These are phyloP conservation scores for Ricordea florida DNA, from an alignment of 92 coral and sea anemone genomes.

Conservation along the genomic window DNA sequence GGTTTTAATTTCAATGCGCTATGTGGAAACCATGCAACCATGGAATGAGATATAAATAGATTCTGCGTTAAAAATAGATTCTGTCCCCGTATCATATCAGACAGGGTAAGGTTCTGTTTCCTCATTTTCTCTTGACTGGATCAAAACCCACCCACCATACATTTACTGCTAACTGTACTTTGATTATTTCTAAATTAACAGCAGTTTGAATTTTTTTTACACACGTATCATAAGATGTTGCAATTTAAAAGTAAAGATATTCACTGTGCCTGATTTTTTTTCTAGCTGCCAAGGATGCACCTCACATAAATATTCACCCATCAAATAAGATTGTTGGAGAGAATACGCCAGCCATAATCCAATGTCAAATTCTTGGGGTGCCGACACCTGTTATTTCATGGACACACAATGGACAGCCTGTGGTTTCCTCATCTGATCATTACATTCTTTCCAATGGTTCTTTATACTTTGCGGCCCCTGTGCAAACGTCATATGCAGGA, in stretches of 20 bases:
- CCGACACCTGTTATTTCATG: slow-evolving; percentile 84
- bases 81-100: too few relatives aligned
- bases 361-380: slow-evolving; percentile 83
- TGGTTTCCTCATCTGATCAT: slow-evolving; percentile 60
- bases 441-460: slow-evolving; percentile 81
- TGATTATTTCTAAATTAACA: neutral
- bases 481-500: slow-evolving; percentile 74
- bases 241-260: neutral
- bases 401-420: slow-evolving; percentile 61
- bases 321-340: slow-evolving; percentile 66
- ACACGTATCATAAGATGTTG: too few relatives aligned
- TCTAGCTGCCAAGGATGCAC: slow-evolving; percentile 74
- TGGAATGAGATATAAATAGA: too few relatives aligned
- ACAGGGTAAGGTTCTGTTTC: too few relatives aligned
- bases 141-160: too few relatives aligned
- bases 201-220: too few relatives aligned
- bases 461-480: slow-evolving; percentile 62
- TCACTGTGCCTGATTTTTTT: neutral
- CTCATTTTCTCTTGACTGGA: too few relatives aligned
- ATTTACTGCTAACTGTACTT: too few relatives aligned
- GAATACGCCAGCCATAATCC: slow-evolving; percentile 61
- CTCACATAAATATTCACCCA: slow-evolving; percentile 89
- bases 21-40: too few relatives aligned
- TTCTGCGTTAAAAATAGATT: too few relatives aligned
- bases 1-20: too few relatives aligned